phyloP scores from a whole-genome alignment of 1,140 invertebrate genomes.

The Brachionus koreanus region DNA sequence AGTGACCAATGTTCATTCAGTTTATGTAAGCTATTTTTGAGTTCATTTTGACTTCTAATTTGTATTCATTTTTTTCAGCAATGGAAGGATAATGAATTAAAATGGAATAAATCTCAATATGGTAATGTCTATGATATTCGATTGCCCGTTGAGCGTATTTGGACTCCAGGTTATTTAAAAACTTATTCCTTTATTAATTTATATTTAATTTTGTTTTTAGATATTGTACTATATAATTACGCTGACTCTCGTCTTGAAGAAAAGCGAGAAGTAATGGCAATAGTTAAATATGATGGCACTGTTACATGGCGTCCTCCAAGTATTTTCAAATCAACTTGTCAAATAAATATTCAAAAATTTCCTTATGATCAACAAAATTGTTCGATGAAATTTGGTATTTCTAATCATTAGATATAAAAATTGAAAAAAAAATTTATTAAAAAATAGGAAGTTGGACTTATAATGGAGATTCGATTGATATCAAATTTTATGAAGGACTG shows the following conservation, averaged over 20 bases:
- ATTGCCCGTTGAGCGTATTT: constrained; percentile 28
- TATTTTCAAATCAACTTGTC: constrained; percentile 94
- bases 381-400: constrained; percentile 54
- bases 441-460: constrained; percentile 54
- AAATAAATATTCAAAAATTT: constrained; percentile 67
- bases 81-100: constrained; percentile 42
- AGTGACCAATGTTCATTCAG: constrained; percentile 26
- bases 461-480: constrained; percentile 55
- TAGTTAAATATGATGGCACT: constrained; percentile 74
- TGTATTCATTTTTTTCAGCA: neutral
- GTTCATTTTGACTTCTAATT: neutral
- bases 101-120: constrained; percentile 35
- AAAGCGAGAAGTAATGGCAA: constrained; percentile 54
- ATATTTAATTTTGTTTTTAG: neutral
- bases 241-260: constrained; percentile 56
- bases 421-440: neutral
- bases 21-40: constrained; percentile 3
- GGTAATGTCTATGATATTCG: constrained; percentile 27
- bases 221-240: constrained; percentile 21
- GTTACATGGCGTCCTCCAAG: constrained; percentile 95
- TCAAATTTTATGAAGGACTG: constrained; percentile 50
- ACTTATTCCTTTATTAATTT: neutral
- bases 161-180: constrained; percentile 23
- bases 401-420: neutral
- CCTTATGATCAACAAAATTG: constrained; percentile 58